Percentiles rank a stretch among this genome's conserved stretches.
phyloP scores from a whole-genome alignment of 2,797 vertebrate species.

The Numenius phaeopus region DNA sequence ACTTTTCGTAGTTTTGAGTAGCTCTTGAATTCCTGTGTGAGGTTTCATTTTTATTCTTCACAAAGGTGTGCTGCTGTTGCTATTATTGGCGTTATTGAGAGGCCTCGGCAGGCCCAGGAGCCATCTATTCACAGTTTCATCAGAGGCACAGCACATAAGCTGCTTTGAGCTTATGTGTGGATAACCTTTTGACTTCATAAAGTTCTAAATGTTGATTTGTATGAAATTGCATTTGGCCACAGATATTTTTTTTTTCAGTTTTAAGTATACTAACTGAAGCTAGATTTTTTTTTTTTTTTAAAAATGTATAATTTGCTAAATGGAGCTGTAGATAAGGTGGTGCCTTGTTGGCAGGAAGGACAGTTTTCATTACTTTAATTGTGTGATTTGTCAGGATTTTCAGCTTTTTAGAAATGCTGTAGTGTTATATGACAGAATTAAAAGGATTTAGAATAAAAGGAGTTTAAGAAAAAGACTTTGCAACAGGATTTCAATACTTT shows the following conservation, averaged over 20 bases:
- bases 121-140: background rate
- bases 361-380: conserved; percentile 89
- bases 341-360: conserved; percentile 76
- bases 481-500: conserved; percentile 85
- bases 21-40: background rate
- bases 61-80: background rate
- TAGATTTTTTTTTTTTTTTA: background rate
- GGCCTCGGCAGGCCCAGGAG: background rate
- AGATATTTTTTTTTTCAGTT: background rate
- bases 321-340: conserved; percentile 75
- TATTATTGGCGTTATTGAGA: background rate
- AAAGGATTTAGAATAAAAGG: conserved; percentile 86
- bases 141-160: background rate
- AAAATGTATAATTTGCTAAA: conserved; percentile 67
- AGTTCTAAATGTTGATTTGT: conserved; percentile 37
- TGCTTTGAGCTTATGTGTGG: background rate
- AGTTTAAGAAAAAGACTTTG: conserved; percentile 85
- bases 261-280: conserved; percentile 55
- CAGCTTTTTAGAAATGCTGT: conserved; percentile 85
- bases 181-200: conserved; percentile 28
- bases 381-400: conserved; percentile 87
- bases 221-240: conserved; percentile 36
- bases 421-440: conserved; percentile 88
- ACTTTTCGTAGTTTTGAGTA: background rate
- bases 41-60: background rate